Evolutionary conservation across 2,888 invertebrate genomes (phyloP).

Genomic region (Idaea biselata): DNA sequence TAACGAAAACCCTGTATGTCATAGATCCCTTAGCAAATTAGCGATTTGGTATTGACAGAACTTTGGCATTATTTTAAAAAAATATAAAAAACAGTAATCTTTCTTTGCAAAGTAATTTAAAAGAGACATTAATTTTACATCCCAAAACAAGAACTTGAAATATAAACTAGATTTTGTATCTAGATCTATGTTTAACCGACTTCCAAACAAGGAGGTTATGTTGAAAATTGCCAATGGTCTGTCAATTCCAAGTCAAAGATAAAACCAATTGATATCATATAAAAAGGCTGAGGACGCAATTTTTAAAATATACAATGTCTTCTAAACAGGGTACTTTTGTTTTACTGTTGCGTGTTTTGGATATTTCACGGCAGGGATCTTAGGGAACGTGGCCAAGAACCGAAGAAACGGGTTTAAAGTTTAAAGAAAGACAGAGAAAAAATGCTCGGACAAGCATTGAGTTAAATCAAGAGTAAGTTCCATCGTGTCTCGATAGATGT

Average conservation of each 20-base stretch:
- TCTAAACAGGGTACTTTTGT: slow-evolving; percentile 76
- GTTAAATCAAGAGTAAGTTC: too few species aligned
- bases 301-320: slow-evolving; percentile 79
- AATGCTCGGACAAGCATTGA: too few species aligned
- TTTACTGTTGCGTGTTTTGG: slow-evolving; percentile 73
- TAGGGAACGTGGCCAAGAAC: background rate
- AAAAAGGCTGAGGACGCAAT: slow-evolving; percentile 79
- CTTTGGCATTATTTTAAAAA: slow-evolving; percentile 31
- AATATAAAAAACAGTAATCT: background rate
- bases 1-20: slow-evolving; percentile 67
- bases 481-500: too few species aligned
- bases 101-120: slow-evolving; percentile 6
- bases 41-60: slow-evolving; percentile 55
- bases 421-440: background rate
- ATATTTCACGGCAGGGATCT: slow-evolving; percentile 15
- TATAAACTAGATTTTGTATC: background rate
- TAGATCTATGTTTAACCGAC: too few species aligned
- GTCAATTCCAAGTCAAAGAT: slow-evolving; percentile 41
- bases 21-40: slow-evolving; percentile 76
- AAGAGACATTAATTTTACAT: slow-evolving; percentile 12
- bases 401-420: background rate
- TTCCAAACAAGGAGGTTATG: slow-evolving; percentile 7
- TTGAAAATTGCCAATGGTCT: slow-evolving; percentile 38
- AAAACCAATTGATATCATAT: slow-evolving; percentile 70
- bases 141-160: background rate